These are phyloP conservation scores for Lepidochitona cinerea DNA, from an alignment of 2,888 invertebrate genomes.

Conservation along the genomic window DNA sequence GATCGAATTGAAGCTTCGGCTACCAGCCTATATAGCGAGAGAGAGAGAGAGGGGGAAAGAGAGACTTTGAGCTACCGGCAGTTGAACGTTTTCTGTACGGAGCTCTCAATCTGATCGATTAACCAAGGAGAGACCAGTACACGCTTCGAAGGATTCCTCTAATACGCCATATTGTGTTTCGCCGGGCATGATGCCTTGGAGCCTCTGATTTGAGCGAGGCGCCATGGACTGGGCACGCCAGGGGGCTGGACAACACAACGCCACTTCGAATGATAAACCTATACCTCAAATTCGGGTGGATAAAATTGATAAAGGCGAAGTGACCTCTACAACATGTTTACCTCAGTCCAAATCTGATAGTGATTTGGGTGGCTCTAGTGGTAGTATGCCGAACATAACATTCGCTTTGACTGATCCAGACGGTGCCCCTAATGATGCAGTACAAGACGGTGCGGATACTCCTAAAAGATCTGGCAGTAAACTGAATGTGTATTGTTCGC, in stretches of 20 bases:
- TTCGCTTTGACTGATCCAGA: not conserved
- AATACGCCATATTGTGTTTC: not conserved
- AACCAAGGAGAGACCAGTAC: not conserved
- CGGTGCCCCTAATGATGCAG: not conserved
- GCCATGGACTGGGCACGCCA: conserved; percentile 6
- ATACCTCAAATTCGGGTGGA: conserved; percentile 2
- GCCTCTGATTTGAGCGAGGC: not conserved
- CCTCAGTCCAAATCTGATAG: not conserved
- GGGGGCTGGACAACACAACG: not conserved
- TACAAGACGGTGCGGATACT: not conserved
- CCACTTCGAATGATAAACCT: not conserved
- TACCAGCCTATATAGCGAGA: no score
- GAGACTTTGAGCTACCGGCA: no score
- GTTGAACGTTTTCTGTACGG: no score
- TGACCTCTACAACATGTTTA: not conserved
- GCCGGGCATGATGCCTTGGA: not conserved
- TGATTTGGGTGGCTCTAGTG: not conserved
- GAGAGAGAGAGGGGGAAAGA: no score
- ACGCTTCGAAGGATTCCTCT: not conserved
- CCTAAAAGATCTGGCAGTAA: not conserved
- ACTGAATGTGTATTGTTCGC: conserved; percentile 9
- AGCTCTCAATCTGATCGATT: not conserved
- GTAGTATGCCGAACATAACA: not conserved
- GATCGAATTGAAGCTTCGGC: no score
- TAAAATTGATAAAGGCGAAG: not conserved